Base-by-base conservation (phyloP, 2,113 vertebrate species). In the Tympanuchus pallidicinctus region DNA sequence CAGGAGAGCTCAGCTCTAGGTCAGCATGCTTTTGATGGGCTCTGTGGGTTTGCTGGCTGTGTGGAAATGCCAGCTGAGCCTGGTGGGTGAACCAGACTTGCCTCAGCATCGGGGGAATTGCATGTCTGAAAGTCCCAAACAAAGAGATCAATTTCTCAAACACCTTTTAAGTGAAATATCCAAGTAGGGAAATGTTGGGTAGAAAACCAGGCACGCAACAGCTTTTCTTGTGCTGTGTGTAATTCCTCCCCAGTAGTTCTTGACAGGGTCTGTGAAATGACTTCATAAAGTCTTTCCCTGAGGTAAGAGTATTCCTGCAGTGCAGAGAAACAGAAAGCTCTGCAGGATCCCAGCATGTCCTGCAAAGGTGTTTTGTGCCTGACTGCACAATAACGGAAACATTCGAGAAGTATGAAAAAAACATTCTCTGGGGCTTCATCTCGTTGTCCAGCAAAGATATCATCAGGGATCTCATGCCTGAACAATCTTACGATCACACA, bases 271-370 rank as follows among this genome's bases (percentile, higher is more conserved):
- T 86, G 34, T 65, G 77, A 77, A 90, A 83, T 60, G 27, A 47
- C 32, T 95, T 86, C 16, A 34, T 64, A 64, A 94, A 86, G 57
- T 8, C 25, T 81, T 71, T 81, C 69, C 38, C 66, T 75, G 76
- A 78, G 65, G 69, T 86, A 24, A 81, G 10, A 90, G 11, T 60
- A 40, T 81, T 80, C 76, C 66, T 86, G 56, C 61, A 84, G 32
- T 12, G 38, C 50, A 17, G 28, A 87, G 93, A 84, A 78, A 34
- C 57, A 77, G 50, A 88, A 88, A 60, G 43, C 22, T 82, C 72
- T 77, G 15, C 42, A 27, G 43, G 56, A 83, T 18, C 90, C 85
- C 36, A 32, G 60, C n/a, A 19, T 18, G 38, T 60, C 61, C 72
- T 86, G 40, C 25, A 30, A 19, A 65, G 38, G 38, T 6, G 15